Conservation (phyloP, 2,113 vertebrate genomes). For the Delphinus delphis region DNA sequence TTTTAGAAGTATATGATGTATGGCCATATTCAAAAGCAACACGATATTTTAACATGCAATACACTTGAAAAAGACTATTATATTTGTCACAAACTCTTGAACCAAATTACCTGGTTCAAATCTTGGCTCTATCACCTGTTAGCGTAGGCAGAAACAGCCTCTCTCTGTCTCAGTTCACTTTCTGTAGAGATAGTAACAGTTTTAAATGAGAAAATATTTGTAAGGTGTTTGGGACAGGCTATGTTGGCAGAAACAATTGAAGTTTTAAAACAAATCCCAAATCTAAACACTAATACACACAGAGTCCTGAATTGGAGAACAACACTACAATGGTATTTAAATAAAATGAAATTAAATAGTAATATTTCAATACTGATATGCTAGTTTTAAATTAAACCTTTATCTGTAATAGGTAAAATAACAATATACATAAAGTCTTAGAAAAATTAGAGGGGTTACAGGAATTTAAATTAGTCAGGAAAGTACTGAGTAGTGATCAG, state of each 20-base stretch:
- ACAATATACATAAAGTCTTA: background rate
- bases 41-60: background rate
- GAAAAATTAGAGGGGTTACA: background rate
- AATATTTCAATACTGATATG: background rate
- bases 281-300: background rate
- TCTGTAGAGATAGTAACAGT: background rate
- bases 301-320: background rate
- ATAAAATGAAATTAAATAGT: background rate
- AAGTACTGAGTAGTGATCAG: background rate
- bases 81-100: background rate
- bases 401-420: background rate
- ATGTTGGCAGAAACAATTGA: background rate
- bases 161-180: background rate
- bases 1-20: background rate
- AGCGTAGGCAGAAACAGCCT: background rate
- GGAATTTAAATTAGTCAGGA: background rate
- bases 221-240: background rate
- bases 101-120: background rate
- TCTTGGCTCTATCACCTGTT: background rate
- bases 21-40: background rate
- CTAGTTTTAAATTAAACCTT: background rate
- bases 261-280: background rate
- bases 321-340: background rate
- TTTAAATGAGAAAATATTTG: background rate
- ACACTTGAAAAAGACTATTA: background rate